Percentiles rank a stretch among this genome's conserved stretches.
Evolutionary conservation across 2,797 vertebrate genomes (phyloP).

Genomic region (Agapornis canus): DNA sequence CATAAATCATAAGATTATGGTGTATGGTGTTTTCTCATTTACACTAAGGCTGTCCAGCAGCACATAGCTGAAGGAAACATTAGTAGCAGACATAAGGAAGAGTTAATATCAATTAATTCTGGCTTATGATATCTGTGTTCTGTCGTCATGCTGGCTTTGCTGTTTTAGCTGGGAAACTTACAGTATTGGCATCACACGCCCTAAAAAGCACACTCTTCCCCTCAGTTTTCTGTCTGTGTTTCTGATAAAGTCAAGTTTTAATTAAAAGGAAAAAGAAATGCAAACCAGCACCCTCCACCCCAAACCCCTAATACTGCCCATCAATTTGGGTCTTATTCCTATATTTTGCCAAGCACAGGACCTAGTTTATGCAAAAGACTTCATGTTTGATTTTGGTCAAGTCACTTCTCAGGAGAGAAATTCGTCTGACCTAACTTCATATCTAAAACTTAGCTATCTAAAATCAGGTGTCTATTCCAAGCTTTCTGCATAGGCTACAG

Average conservation of each 20-base stretch:
- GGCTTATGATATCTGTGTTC: background rate
- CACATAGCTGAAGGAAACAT: background rate
- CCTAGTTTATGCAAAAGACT: background rate
- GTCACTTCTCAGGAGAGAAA: slow-evolving; percentile 23
- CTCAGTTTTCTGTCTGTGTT: background rate
- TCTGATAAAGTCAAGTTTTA: background rate
- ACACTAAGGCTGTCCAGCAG: background rate
- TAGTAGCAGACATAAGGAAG: background rate
- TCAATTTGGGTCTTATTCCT: background rate
- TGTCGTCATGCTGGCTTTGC: background rate
- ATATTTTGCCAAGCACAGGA: background rate
- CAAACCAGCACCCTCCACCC: background rate
- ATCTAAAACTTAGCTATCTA: background rate
- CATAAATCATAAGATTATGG: background rate
- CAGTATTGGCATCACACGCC: background rate
- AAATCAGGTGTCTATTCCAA: background rate
- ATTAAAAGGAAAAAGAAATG: background rate
- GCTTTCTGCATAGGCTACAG: background rate
- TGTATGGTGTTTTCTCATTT: background rate
- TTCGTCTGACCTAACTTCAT: background rate
- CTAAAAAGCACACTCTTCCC: background rate
- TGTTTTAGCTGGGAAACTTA: background rate
- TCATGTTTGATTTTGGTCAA: slow-evolving; percentile 17
- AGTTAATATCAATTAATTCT: background rate
- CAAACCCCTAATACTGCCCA: background rate